Base-by-base conservation (phyloP, 2,888 invertebrate species). In the Abscondita cerata region DNA sequence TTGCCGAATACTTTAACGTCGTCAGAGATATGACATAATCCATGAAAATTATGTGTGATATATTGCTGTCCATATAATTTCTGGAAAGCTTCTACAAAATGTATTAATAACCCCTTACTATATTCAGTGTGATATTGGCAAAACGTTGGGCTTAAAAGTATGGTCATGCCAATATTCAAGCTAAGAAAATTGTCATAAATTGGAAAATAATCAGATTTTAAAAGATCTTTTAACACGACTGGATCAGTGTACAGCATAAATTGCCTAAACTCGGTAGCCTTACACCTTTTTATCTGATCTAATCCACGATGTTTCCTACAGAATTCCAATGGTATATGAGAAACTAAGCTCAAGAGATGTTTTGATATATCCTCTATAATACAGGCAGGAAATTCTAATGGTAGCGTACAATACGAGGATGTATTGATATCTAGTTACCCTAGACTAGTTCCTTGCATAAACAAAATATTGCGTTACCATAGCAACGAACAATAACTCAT, bases 191-290 rank as follows among this genome's bases (percentile, higher is more conserved):
- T 33, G 5, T 33, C 33, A 46, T 6, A 6, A 46, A 3, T 8
- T 19, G 6, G 4, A 19, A 15, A 11, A 15, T 11, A 5, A 33
- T 33, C 33, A 33, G 33, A 33, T 8, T 9, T 33, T 33, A 33
- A 33, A 33, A 8, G 9, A 9, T 8, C 47, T 36, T 25, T 53
- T 34, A 60, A 31, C 12, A 60, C 55, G 25, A 65, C 52, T 19
- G 57, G 64, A 13, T 60, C 65, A 13, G 44, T 18, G 48, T 65
- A 67, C 12, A 65, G 25, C 25, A 67, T 40, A 47, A 67, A 63
- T 16, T 40, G 56, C 6, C 60, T 25, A 40, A 47, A 62, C 46
- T 67, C 62, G 2, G 63, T 65, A 13, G 65, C 67, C 51, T 67
- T 67, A 62, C 62, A 63, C 13, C 60, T 33, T 13, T 62, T 38